Conservation (phyloP, 2,797 vertebrate species). For the Xenopus petersii region DNA sequence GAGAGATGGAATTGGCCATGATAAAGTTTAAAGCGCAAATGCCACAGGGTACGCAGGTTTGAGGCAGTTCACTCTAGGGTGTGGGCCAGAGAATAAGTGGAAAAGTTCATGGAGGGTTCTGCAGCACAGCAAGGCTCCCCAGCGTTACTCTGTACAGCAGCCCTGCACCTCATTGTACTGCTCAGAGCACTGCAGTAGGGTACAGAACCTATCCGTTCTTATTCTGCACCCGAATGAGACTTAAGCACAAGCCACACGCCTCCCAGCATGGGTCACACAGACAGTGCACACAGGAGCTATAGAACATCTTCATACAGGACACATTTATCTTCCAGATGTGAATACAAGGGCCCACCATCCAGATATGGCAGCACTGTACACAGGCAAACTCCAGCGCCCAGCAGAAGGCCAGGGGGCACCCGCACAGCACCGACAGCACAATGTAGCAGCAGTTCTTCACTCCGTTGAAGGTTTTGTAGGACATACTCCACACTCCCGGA, state of each 20-base stretch:
- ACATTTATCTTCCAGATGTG: slow-evolving; percentile 44
- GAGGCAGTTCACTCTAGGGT: too few relatives aligned
- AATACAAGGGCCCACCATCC: slow-evolving; percentile 41
- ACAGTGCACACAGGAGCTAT: slow-evolving; percentile 41
- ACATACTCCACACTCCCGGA: slow-evolving; percentile 35
- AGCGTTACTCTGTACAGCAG: not conserved
- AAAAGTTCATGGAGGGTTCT: too few relatives aligned
- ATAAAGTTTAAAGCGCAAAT: not conserved
- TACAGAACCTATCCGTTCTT: slow-evolving; percentile 22
- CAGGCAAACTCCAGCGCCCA: slow-evolving; percentile 44
- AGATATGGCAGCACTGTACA: slow-evolving; percentile 45
- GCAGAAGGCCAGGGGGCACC: slow-evolving; percentile 43
- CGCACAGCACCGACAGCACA: slow-evolving; percentile 44
- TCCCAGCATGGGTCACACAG: slow-evolving; percentile 40
- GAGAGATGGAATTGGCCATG: not conserved
- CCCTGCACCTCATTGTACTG: not conserved
- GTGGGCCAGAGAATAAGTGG: too few relatives aligned
- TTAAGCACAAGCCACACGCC: slow-evolving; percentile 37
- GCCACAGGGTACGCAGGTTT: not conserved
- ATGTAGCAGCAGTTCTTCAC: slow-evolving; percentile 48
- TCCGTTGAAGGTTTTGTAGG: slow-evolving; percentile 42
- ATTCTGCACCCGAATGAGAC: slow-evolving; percentile 38
- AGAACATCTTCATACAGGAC: slow-evolving; percentile 41
- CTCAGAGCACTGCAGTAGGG: not conserved
- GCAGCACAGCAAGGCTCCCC: not conserved